Evolutionary conservation across 2,113 vertebrate species (phyloP).

Genomic region (Paradoxurus hermaphroditus): DNA sequence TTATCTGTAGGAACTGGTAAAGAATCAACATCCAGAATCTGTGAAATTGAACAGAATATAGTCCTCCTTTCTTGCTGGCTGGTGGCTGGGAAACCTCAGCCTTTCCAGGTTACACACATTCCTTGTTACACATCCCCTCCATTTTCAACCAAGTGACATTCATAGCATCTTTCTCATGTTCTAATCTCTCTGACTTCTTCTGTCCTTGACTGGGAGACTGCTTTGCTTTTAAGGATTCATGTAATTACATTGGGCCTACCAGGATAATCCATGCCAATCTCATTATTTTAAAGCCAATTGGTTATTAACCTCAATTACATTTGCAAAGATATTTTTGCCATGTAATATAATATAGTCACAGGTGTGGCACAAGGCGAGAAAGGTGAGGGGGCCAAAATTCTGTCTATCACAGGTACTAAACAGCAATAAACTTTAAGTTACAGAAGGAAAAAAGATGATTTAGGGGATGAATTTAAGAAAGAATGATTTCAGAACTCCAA

Average conservation of each 20-base stretch:
- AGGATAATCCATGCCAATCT: not conserved
- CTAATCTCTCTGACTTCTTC: not conserved
- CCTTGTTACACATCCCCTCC: not conserved
- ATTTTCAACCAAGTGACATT: not conserved
- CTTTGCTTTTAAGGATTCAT: not conserved
- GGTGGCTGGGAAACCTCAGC: not conserved
- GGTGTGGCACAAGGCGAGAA: accelerated
- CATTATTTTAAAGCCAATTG: not conserved
- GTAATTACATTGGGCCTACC: not conserved
- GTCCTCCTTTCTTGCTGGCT: not conserved
- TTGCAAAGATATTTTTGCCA: not conserved
- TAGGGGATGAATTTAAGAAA: not conserved
- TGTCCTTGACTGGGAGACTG: not conserved
- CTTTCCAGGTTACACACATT: not conserved
- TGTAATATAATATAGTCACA: not conserved
- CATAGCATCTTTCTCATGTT: not conserved
- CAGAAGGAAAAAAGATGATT: not conserved
- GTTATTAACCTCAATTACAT: not conserved
- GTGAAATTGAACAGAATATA: not conserved
- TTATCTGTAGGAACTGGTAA: not conserved
- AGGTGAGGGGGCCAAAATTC: not conserved
- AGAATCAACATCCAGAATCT: not conserved
- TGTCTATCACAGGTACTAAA: not conserved
- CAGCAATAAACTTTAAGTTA: not conserved
- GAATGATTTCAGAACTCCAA: not conserved